A percentile compares a stretch with the other conserved stretches of the same genome.
phyloP scores from a whole-genome alignment of 2,888 invertebrate species.

The Alviniconcha strummeri region DNA sequence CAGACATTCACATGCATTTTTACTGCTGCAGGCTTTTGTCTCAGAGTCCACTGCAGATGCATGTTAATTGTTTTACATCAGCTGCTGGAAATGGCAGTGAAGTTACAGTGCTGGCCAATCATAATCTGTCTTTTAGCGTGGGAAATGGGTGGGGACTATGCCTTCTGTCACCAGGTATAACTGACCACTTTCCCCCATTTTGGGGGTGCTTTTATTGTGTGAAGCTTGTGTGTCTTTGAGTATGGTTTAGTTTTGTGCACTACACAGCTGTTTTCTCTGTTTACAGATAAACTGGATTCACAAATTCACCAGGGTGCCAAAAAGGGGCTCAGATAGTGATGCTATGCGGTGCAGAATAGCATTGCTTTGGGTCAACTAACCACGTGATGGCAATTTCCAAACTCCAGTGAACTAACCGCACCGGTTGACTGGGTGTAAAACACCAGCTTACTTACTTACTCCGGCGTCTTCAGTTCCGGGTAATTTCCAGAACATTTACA shows the following conservation, averaged over 20 bases:
- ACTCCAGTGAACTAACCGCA: no score
- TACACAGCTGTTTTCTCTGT: not conserved
- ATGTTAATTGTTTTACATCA: no score
- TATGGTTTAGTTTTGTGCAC: not conserved
- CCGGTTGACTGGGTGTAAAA: not conserved
- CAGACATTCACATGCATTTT: no score
- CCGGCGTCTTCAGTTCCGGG: no score
- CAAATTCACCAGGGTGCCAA: constrained; percentile 86
- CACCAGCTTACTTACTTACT: no score
- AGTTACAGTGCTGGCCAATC: no score
- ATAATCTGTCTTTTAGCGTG: no score
- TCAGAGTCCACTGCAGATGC: no score
- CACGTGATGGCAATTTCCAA: not conserved
- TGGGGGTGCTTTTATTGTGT: not conserved
- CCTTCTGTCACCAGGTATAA: not conserved
- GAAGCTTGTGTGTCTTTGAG: not conserved
- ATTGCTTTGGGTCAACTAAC: not conserved
- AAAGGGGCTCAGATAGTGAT: constrained; percentile 74
- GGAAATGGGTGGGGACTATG: no score
- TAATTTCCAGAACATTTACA: no score
- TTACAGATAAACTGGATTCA: constrained; percentile 84
- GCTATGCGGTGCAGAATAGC: not conserved
- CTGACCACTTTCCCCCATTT: not conserved
- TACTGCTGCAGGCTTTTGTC: no score
- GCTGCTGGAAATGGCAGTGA: no score